Percentiles rank a stretch among this genome's conserved stretches.
Evolutionary conservation across 1,140 invertebrate species (phyloP).

Genomic region (Venturia canescens): DNA sequence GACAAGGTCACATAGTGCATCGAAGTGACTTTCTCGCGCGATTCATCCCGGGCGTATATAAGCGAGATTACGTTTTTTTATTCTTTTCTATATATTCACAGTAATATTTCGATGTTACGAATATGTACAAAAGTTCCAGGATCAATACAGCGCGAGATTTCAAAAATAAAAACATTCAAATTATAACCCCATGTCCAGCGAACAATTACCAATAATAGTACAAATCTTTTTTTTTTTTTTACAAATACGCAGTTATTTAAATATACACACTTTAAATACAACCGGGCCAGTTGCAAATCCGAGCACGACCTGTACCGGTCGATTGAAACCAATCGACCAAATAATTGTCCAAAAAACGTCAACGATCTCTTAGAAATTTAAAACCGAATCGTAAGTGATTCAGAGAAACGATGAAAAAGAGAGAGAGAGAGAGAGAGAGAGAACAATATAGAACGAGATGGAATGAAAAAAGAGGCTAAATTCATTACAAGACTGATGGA

Average conservation of each 20-base stretch:
- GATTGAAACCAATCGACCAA: not conserved
- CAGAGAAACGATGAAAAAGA: constrained; percentile 49
- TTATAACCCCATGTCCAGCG: constrained; percentile 59
- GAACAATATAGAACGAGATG: constrained; percentile 22
- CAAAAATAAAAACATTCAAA: constrained; percentile 26
- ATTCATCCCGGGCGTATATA: constrained; percentile 17
- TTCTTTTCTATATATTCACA: constrained; percentile 37
- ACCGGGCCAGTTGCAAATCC: constrained; percentile 61
- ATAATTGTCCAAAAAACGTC: not conserved
- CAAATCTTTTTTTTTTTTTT: too few species aligned
- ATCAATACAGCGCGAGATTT: not conserved
- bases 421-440: constrained; percentile 47
- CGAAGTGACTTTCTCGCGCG: constrained; percentile 58
- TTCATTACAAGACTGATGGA: not conserved
- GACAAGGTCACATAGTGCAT: constrained; percentile 54
- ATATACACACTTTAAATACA: constrained; percentile 53
- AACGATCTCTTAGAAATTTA: constrained; percentile 14
- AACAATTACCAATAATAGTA: constrained; percentile 62
- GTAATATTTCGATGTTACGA: not conserved
- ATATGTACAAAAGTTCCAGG: not conserved
- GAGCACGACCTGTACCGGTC: constrained; percentile 49
- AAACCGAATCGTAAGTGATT: constrained; percentile 50
- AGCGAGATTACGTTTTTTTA: constrained; percentile 9
- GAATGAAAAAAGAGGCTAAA: not conserved
- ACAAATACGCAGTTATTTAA: constrained; percentile 65